Evolutionary conservation across 1,140 invertebrate species (phyloP).

Genomic region (Drosophila sproati): DNA sequence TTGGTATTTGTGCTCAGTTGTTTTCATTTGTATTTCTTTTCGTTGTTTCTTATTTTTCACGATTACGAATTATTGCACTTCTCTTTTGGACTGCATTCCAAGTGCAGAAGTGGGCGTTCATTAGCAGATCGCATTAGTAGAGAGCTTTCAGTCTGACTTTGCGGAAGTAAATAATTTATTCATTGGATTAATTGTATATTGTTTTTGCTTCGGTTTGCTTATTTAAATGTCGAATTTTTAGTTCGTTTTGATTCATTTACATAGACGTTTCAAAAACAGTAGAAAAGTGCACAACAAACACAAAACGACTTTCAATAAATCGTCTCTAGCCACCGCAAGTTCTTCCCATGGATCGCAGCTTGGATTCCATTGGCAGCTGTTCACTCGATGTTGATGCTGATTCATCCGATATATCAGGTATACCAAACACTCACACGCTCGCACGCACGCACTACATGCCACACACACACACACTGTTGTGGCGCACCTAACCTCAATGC

Average conservation of each 20-base stretch:
- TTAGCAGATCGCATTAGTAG: constrained; percentile 12
- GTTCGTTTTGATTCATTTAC: not conserved
- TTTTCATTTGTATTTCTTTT: constrained; percentile 18
- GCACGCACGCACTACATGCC: constrained; percentile 7
- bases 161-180: constrained; percentile 29
- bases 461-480: constrained; percentile 3
- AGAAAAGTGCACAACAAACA: constrained; percentile 27
- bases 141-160: constrained; percentile 20
- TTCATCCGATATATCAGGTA: constrained; percentile 93
- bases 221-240: constrained; percentile 3
- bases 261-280: constrained; percentile 9
- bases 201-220: not conserved
- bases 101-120: constrained; percentile 42
- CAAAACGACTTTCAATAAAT: constrained; percentile 20
- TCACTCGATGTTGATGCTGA: constrained; percentile 92
- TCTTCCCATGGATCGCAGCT: constrained; percentile 87
- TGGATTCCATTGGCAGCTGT: constrained; percentile 92
- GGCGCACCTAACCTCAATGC: constrained; percentile 40
- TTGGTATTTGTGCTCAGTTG: constrained; percentile 36
- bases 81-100: constrained; percentile 38
- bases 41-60: constrained; percentile 18
- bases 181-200: constrained; percentile 7
- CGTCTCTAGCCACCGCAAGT: constrained; percentile 34
- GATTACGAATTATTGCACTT: constrained; percentile 55
- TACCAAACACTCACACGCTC: constrained; percentile 10